Conservation (phyloP, 1,140 invertebrate species). For the Meloidogyne exigua region DNA sequence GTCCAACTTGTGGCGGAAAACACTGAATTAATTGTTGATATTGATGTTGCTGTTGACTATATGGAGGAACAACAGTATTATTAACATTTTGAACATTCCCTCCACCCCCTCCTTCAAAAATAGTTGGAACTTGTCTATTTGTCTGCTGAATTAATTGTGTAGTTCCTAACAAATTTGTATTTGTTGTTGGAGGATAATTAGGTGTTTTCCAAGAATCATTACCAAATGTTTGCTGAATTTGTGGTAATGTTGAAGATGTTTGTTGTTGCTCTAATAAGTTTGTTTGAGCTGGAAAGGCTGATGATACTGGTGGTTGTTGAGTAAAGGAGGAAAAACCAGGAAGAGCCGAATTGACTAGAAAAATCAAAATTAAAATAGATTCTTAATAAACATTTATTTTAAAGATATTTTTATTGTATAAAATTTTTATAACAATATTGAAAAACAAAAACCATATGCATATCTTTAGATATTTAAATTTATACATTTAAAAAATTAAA, state of each 20-base stretch:
- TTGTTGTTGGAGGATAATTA: neutral
- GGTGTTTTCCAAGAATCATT: constrained; percentile 22
- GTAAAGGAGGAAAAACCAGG: neutral
- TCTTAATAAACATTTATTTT: neutral
- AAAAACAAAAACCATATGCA: no score
- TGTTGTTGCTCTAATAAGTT: constrained; percentile 9
- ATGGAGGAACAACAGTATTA: neutral
- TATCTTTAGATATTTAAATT: no score
- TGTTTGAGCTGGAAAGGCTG: neutral
- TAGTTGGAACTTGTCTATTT: neutral
- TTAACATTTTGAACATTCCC: neutral
- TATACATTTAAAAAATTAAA: no score
- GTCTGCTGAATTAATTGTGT: neutral
- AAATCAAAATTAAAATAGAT: neutral
- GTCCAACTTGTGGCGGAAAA: neutral
- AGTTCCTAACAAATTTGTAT: no score
- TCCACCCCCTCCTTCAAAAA: neutral
- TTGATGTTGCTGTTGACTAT: constrained; percentile 7
- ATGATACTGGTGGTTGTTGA: constrained; percentile 2
- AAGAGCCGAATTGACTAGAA: neutral
- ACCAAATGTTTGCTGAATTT: constrained; percentile 26
- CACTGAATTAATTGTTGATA: constrained; percentile 1
- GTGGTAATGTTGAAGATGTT: neutral
- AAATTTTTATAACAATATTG: no score
- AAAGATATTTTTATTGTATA: no score